These are phyloP conservation scores for Frankliniella fusca DNA, from an alignment of 2,888 invertebrate genomes.

Conservation along the genomic window DNA sequence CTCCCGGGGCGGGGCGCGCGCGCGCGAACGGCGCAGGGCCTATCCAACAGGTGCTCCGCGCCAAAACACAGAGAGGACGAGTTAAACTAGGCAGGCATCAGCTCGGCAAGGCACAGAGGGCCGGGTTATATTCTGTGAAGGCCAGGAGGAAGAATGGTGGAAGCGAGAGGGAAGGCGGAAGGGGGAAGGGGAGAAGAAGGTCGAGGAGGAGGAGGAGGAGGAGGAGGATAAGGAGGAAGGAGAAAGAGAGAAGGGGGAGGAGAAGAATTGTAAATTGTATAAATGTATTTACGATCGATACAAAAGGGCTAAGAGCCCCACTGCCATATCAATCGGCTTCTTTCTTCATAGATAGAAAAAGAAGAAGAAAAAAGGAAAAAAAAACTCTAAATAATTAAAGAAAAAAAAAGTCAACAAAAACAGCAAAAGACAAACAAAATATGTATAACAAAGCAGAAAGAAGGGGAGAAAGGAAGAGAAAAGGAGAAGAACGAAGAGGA, in stretches of 20 bases:
- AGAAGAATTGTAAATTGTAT: too few relatives aligned
- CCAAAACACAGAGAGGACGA: slow-evolving; percentile 18
- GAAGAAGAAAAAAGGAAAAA: too few relatives aligned
- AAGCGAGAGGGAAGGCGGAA: neutral
- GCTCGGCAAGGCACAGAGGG: neutral
- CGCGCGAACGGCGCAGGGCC: neutral
- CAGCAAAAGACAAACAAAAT: too few relatives aligned
- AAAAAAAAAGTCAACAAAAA: too few relatives aligned
- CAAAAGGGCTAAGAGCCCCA: too few relatives aligned
- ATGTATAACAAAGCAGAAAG: neutral
- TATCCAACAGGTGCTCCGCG: slow-evolving; percentile 20
- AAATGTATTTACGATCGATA: too few relatives aligned
- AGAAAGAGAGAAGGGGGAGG: neutral
- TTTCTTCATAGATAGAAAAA: too few relatives aligned
- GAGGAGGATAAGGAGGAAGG: neutral
- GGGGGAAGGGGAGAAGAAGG: neutral
- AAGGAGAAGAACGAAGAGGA: neutral
- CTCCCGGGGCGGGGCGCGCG: too few relatives aligned
- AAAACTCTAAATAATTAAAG: too few relatives aligned
- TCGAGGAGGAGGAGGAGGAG: neutral
- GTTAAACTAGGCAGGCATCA: neutral
- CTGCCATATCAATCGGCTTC: too few relatives aligned
- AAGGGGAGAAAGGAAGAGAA: neutral
- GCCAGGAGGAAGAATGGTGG: neutral
- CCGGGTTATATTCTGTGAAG: neutral